These are phyloP conservation scores for Tenualosa thibaudeaui DNA, from an alignment of 2,797 vertebrate genomes.

Conservation along the genomic window DNA sequence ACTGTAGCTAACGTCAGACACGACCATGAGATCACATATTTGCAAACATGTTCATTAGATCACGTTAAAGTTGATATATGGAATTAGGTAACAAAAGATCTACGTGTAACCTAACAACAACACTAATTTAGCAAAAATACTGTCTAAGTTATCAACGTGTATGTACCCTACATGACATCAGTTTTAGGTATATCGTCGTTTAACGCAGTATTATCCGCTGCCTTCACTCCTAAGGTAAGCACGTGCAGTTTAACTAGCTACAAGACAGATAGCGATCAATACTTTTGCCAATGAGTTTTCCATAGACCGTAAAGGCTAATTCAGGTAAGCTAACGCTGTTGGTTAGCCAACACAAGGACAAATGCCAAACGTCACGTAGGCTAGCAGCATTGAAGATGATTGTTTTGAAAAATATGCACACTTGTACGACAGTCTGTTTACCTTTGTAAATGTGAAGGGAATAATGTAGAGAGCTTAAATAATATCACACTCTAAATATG, in stretches of 20 bases:
- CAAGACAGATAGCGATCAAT: not conserved
- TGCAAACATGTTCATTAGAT: too few species aligned
- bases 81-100: too few species aligned
- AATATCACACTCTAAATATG: not conserved
- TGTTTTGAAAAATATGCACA: not conserved
- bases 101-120: too few species aligned
- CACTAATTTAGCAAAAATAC: too few species aligned
- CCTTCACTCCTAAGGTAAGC: not conserved
- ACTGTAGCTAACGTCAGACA: too few species aligned
- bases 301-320: not conserved
- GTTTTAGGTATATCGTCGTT: not conserved
- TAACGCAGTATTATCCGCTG: not conserved
- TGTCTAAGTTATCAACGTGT: too few species aligned
- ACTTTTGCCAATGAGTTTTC: too few species aligned
- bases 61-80: too few species aligned
- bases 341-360: not conserved
- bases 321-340: too few species aligned
- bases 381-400: not conserved
- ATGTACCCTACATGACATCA: not conserved
- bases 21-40: too few species aligned
- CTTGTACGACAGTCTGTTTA: not conserved
- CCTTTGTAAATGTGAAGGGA: conserved; percentile 23
- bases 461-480: not conserved
- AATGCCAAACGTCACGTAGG: not conserved
- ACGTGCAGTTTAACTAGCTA: not conserved